phyloP scores from a whole-genome alignment of 2,888 invertebrate species.

The Cephus runcator region DNA sequence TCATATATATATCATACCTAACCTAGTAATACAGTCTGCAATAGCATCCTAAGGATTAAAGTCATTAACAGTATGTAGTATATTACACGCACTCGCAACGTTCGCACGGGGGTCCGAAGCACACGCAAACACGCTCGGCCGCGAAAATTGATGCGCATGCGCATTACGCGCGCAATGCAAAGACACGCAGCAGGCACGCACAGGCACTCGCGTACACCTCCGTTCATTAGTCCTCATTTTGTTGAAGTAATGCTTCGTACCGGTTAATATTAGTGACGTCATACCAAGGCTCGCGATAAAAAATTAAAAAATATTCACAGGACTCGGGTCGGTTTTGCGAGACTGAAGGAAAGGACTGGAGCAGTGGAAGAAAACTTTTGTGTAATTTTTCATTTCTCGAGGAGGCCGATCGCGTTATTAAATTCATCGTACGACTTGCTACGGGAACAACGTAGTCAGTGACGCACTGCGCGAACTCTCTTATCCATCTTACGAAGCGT shows the following conservation, averaged over 20 bases:
- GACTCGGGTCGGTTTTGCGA: neutral
- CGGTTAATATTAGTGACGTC: slow-evolving; percentile 8
- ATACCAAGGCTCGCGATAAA: slow-evolving; percentile 5
- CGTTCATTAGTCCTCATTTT: neutral
- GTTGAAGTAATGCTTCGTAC: neutral
- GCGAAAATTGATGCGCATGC: slow-evolving; percentile 28
- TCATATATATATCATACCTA: slow-evolving; percentile 35
- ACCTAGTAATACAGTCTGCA: slow-evolving; percentile 64
- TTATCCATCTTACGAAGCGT: neutral
- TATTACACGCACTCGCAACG: slow-evolving; percentile 62
- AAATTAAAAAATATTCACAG: slow-evolving; percentile 4
- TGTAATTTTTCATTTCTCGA: neutral
- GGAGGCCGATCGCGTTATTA: neutral
- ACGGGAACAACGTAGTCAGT: no score
- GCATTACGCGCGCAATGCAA: slow-evolving; percentile 32
- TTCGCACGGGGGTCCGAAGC: slow-evolving; percentile 47
- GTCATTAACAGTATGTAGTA: slow-evolving; percentile 56
- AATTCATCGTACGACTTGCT: neutral
- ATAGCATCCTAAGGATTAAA: slow-evolving; percentile 56
- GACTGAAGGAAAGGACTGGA: neutral
- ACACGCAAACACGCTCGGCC: slow-evolving; percentile 35
- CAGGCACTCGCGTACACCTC: slow-evolving; percentile 21
- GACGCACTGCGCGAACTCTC: neutral
- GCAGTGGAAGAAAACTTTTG: neutral
- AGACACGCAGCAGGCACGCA: slow-evolving; percentile 21